These are phyloP conservation scores for Vanessa atalanta DNA, from an alignment of 1,140 invertebrate genomes.

Conservation along the genomic window DNA sequence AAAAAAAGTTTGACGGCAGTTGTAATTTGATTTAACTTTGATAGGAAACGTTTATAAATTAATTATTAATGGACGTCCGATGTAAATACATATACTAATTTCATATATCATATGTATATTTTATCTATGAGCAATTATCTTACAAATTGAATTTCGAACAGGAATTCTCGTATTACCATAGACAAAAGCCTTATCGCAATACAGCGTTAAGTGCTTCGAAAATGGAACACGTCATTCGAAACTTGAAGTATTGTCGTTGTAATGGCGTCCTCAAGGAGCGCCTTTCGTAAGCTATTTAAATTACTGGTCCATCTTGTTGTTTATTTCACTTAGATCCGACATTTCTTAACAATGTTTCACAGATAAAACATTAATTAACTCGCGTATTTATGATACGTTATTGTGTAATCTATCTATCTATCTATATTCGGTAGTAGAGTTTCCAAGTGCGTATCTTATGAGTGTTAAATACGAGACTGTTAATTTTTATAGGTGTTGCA, in stretches of 20 bases:
- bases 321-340: constrained; percentile 16
- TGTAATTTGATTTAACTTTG: not conserved
- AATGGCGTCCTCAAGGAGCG: constrained; percentile 37
- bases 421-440: too few relatives aligned
- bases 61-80: not conserved
- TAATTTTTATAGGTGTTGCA: too few relatives aligned
- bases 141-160: constrained; percentile 27
- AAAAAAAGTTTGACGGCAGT: too few relatives aligned
- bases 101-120: not conserved
- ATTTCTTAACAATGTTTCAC: not conserved
- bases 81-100: not conserved
- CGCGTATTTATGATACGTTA: too few relatives aligned
- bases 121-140: constrained; percentile 21
- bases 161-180: constrained; percentile 21
- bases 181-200: constrained; percentile 45
- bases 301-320: constrained; percentile 30
- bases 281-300: constrained; percentile 31
- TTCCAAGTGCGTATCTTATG: too few relatives aligned
- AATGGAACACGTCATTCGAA: constrained; percentile 50
- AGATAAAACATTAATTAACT: not conserved
- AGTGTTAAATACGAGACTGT: too few relatives aligned
- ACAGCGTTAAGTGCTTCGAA: constrained; percentile 37
- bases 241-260: constrained; percentile 44
- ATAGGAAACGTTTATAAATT: not conserved
- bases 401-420: too few relatives aligned